Conservation (phyloP, 64 coral and sea anemone species). For the Anthopleura sola region DNA sequence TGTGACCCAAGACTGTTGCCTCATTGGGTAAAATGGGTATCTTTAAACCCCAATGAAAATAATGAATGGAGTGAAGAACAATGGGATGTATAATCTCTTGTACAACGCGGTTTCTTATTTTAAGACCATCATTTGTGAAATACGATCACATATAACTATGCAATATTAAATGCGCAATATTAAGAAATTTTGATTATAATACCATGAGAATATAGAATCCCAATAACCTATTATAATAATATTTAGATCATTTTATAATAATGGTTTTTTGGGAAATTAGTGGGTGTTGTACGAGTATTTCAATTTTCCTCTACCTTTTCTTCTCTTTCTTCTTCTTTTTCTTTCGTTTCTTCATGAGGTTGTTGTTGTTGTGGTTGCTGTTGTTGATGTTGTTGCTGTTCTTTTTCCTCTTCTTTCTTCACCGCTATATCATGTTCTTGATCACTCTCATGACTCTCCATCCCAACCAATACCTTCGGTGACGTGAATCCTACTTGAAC, state of each 20-base stretch:
- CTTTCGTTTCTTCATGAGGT: not conserved
- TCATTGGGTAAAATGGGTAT: no score
- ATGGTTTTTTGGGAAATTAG: not conserved
- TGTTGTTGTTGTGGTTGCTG: not conserved
- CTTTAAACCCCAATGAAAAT: no score
- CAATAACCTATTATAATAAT: no score
- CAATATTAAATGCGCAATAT: not conserved
- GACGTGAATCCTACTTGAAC: not conserved
- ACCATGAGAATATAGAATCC: no score
- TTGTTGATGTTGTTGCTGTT: not conserved
- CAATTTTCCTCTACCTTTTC: not conserved
- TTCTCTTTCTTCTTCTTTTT: not conserved
- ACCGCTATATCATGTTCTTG: not conserved
- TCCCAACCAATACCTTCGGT: constrained; percentile 3
- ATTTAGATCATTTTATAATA: no score
- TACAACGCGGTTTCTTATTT: not conserved
- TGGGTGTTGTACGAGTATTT: not conserved
- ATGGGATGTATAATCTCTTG: not conserved
- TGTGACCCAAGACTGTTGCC: no score
- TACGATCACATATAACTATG: not conserved
- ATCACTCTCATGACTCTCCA: not conserved
- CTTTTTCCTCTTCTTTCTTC: not conserved
- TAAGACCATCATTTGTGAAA: not conserved
- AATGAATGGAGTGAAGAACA: not conserved
- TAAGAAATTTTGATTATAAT: not conserved